Conservation (phyloP, 2,797 vertebrate species). For the Podargus strigoides region DNA sequence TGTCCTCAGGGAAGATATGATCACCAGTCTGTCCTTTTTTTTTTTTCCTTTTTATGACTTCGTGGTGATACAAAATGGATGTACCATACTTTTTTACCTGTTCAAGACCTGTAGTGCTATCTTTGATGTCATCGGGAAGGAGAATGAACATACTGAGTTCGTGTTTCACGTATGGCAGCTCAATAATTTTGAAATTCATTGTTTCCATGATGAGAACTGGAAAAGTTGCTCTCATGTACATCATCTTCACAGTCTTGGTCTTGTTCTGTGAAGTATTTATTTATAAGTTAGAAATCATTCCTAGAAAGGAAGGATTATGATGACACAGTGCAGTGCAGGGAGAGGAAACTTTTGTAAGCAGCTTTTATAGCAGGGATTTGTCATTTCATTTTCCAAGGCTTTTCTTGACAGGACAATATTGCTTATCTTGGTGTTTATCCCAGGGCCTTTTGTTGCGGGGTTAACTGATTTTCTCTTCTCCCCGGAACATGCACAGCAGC, state of each 20-base stretch:
- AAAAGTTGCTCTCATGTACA: slow-evolving; percentile 76
- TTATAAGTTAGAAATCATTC: not conserved
- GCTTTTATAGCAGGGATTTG: not conserved
- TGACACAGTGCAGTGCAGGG: not conserved
- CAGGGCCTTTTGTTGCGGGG: not conserved
- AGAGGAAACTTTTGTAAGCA: not conserved
- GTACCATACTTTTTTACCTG: slow-evolving; percentile 62
- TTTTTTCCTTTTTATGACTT: not conserved
- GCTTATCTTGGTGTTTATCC: not conserved
- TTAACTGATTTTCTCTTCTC: not conserved
- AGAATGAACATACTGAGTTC: slow-evolving; percentile 85
- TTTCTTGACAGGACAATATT: not conserved
- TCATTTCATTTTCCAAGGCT: not conserved
- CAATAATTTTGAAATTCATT: slow-evolving; percentile 77
- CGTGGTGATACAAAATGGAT: not conserved
- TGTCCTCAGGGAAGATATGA: not conserved
- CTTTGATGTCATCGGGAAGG: slow-evolving; percentile 77
- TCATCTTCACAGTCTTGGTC: slow-evolving; percentile 81
- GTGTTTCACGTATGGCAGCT: slow-evolving; percentile 77
- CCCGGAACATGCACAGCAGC: not conserved
- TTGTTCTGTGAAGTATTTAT: slow-evolving; percentile 68
- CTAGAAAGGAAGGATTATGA: not conserved
- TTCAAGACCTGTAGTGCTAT: slow-evolving; percentile 74
- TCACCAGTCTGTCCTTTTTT: not conserved
- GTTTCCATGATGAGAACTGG: slow-evolving; percentile 73